Evolutionary conservation across 2,888 invertebrate species (phyloP), one percentile per base, ranked within the genome.

Genomic region (Fragum sueziense): DNA sequence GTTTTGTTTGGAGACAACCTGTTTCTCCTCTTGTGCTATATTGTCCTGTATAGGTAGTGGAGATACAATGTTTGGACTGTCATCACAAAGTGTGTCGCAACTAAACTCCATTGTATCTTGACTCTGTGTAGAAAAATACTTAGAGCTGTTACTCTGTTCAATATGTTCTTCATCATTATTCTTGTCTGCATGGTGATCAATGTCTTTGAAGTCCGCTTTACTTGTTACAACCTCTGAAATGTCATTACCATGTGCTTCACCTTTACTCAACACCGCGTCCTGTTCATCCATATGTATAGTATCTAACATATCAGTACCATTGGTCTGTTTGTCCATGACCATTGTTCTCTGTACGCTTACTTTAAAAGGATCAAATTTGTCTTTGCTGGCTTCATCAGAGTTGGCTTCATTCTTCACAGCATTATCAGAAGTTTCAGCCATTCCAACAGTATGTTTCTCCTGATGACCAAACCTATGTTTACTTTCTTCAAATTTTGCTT

Each of bases 41-140:
- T 47, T 47, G 47, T 61, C 20, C 11, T 31, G 6, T 1, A 20
- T 22, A 1, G 27, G 68, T 20, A 3, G 6, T 37, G 34, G 67
- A 2, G 37, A 41, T 22, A 54, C 33, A 22, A 25, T 54, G 29
- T 69, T 51, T 57, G 78, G 83, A 74, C 80, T 80, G 9, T 76
- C 76, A 74, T 52, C 67, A 33, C 47, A 57, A 11, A 76, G 3
- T 2, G 80, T 80, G 67, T 80, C 68, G 78, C 75, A 70, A 29
- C 83, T 80, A 22, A 80, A 78, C 37, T 83, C 83, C 83, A 83
- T 80, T 22, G 83, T 80, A 47, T 83, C 83, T 62, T 83, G 83
- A 71, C 80, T 83, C 17, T 33, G 20, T 41, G 59, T 61, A 37
- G 47, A 57, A 11, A 70, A 20, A 47, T 47, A n/a, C n/a, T n/a